Conservation (phyloP, 2,888 invertebrate genomes). For the Drosophila mulleri region DNA sequence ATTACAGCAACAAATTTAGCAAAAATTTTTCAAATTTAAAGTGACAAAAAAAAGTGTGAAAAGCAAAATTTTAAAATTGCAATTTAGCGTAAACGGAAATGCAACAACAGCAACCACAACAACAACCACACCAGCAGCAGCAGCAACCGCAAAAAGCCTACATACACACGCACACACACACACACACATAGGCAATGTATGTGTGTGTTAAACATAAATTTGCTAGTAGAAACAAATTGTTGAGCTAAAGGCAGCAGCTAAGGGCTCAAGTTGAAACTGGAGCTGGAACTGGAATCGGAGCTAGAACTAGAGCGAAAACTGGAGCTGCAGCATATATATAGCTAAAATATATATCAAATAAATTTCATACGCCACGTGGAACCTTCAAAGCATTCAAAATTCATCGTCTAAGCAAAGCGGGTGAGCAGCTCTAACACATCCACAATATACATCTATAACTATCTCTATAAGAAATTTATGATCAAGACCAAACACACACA, state of each 20-base stretch:
- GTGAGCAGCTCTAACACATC: conserved; percentile 58
- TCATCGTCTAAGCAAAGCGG: conserved; percentile 83
- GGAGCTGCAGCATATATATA: conserved; percentile 11
- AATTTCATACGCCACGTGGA: conserved; percentile 57
- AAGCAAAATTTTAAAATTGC: conserved; percentile 13
- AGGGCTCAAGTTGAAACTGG: conserved; percentile 10
- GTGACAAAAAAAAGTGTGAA: conserved; percentile 1
- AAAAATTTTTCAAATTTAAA: conserved; percentile 7
- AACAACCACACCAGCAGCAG: conserved; percentile 17
- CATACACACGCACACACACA: conserved; percentile 30
- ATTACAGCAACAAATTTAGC: conserved; percentile 24
- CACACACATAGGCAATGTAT: conserved; percentile 51
- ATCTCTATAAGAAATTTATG: conserved; percentile 21
- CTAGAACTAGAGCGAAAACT: conserved; percentile 15
- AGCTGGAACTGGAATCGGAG: conserved; percentile 13
- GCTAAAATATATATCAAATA: conserved; percentile 16
- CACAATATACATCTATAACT: neutral
- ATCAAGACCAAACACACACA: conserved; percentile 28
- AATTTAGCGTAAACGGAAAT: conserved; percentile 67
- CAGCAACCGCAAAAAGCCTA: conserved; percentile 24
- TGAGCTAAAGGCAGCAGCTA: conserved; percentile 11
- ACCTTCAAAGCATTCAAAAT: conserved; percentile 81
- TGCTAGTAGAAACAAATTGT: conserved; percentile 39
- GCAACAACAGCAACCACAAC: conserved; percentile 52
- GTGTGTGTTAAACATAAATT: conserved; percentile 33